A percentile compares a stretch with the other conserved stretches of the same genome.
Conservation (phyloP, 2,113 vertebrate species). For the Lipophrys pholis region DNA sequence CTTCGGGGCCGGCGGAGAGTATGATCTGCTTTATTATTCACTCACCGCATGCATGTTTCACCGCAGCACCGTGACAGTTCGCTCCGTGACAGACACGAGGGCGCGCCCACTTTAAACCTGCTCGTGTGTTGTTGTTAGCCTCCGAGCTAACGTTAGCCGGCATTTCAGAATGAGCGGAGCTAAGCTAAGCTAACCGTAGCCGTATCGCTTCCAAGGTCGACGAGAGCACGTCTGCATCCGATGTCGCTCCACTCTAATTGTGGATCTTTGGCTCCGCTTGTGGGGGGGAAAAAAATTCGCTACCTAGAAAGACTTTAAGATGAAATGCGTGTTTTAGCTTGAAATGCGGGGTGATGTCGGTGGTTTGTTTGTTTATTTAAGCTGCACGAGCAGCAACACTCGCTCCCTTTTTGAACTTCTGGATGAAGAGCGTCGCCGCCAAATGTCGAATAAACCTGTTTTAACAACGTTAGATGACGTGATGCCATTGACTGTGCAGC, state of each 20-base stretch:
- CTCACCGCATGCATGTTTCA: background rate
- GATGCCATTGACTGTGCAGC: no score
- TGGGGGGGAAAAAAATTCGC: no score
- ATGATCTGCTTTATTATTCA: slow-evolving; percentile 11
- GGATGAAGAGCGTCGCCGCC: background rate
- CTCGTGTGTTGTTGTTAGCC: slow-evolving; percentile 2
- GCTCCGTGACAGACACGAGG: fast-evolving
- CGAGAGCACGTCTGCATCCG: slow-evolving; percentile 52
- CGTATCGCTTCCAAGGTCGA: slow-evolving; percentile 75
- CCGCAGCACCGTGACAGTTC: fast-evolving
- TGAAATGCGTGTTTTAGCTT: slow-evolving; percentile 1
- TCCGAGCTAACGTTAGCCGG: slow-evolving; percentile 44
- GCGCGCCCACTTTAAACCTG: background rate
- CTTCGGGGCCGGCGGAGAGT: slow-evolving; percentile 81
- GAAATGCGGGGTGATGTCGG: background rate
- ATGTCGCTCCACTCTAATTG: background rate
- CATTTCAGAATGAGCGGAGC: background rate
- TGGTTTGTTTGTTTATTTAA: background rate
- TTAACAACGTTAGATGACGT: no score
- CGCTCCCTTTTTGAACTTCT: background rate
- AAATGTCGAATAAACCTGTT: background rate
- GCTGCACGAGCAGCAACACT: background rate
- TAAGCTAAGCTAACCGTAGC: slow-evolving; percentile 58
- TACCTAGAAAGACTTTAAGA: no score
- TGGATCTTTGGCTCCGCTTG: background rate